Percentiles rank a stretch among this genome's conserved stretches.
Evolutionary conservation across 1,140 invertebrate species (phyloP).

Genomic region (Papilio polytes): DNA sequence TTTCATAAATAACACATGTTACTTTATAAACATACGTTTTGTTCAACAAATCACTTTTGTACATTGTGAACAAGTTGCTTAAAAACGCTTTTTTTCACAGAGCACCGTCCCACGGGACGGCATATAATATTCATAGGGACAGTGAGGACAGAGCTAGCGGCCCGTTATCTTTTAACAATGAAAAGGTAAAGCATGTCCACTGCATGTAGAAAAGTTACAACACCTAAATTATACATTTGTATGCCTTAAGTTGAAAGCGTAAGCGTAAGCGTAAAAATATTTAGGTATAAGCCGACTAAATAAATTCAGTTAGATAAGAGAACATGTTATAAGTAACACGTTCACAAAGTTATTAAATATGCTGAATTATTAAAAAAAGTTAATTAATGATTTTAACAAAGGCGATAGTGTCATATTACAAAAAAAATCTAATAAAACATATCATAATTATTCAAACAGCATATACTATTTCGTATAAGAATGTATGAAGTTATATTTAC

Average conservation of each 20-base stretch:
- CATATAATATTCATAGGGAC: slow-evolving; percentile 35
- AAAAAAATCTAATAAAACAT: too few species aligned
- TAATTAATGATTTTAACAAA: too few species aligned
- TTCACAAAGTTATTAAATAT: too few species aligned
- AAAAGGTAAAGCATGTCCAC: slow-evolving; percentile 33
- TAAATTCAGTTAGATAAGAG: background rate
- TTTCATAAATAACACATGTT: background rate
- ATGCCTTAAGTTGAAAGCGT: background rate
- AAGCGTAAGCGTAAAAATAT: background rate
- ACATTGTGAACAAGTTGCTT: slow-evolving; percentile 23
- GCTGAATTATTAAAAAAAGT: too few species aligned
- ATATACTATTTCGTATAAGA: too few species aligned
- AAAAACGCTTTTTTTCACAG: slow-evolving; percentile 20
- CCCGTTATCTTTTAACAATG: slow-evolving; percentile 32
- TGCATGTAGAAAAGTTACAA: slow-evolving; percentile 28
- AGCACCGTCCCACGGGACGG: slow-evolving; percentile 24
- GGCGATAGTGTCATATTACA: too few species aligned
- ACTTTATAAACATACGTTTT: slow-evolving; percentile 1
- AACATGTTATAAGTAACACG: background rate
- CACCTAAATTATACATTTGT: slow-evolving; percentile 24
- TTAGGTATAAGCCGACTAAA: background rate
- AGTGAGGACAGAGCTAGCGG: slow-evolving; percentile 13
- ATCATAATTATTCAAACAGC: too few species aligned
- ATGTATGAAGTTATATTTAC: background rate
- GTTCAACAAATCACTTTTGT: slow-evolving; percentile 10